A percentile compares a stretch with the other conserved stretches of the same genome.
Evolutionary conservation across 2,113 vertebrate genomes (phyloP).

Genomic region (Hystrix brachyura): DNA sequence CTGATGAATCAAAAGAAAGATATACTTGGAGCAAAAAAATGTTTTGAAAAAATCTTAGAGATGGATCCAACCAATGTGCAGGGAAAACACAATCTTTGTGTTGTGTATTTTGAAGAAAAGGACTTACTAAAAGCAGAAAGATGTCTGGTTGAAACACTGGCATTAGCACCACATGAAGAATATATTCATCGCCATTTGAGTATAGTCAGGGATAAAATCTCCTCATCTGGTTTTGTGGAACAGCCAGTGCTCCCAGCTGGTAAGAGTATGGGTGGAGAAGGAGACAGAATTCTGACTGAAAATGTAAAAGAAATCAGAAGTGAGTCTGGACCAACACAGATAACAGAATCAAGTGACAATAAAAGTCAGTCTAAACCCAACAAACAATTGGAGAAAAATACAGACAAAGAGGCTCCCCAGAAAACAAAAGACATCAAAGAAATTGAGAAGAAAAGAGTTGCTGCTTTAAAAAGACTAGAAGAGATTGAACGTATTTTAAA

Average conservation of each 20-base stretch:
- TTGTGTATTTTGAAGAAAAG: slow-evolving; percentile 98
- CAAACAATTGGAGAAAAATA: slow-evolving; percentile 86
- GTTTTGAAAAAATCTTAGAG: slow-evolving; percentile 95
- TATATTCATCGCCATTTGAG: slow-evolving; percentile 96
- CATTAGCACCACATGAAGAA: slow-evolving; percentile 96
- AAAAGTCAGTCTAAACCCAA: slow-evolving; percentile 87
- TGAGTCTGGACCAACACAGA: slow-evolving; percentile 86
- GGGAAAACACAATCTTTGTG: slow-evolving; percentile 98
- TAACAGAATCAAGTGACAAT: slow-evolving; percentile 78
- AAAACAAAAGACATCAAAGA: slow-evolving; percentile 97
- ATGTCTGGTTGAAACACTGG: slow-evolving; percentile 95
- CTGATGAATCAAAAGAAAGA: slow-evolving; percentile 99
- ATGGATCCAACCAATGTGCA: slow-evolving; percentile 97
- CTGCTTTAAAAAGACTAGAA: slow-evolving; percentile 98
- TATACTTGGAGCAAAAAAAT: slow-evolving; percentile 94
- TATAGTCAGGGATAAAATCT: slow-evolving; percentile 97
- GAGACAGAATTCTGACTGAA: slow-evolving; percentile 80
- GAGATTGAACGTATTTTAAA: slow-evolving; percentile 99
- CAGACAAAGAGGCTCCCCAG: slow-evolving; percentile 90
- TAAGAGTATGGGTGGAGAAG: slow-evolving; percentile 75
- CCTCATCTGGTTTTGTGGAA: slow-evolving; percentile 89
- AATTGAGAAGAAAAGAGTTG: slow-evolving; percentile 97
- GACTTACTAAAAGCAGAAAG: slow-evolving; percentile 94
- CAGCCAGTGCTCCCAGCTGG: slow-evolving; percentile 84
- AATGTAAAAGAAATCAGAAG: slow-evolving; percentile 88